Evolutionary conservation across 2,888 invertebrate genomes (phyloP), one percentile per base, ranked within the genome.

Genomic region (Metacarcinus magister): DNA sequence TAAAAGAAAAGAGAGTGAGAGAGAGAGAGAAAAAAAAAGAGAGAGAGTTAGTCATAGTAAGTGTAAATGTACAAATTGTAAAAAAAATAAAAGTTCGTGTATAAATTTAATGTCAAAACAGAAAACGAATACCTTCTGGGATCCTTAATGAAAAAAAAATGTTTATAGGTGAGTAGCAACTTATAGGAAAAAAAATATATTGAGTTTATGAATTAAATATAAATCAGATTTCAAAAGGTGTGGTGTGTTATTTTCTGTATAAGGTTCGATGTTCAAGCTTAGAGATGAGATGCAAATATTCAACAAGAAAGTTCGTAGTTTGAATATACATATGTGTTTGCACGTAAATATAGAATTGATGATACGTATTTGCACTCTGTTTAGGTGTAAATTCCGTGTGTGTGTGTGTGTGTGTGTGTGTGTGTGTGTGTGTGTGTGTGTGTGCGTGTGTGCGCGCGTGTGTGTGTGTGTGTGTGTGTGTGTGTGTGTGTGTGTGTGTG

Each of bases 381-480:
- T 7, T 75, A n/a, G n/a, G 54, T 54, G 54, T 54, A 54, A 54
- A 54, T 54, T 54, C 54, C 54, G 0, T 67, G 67, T 67, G 67
- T 67, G 67, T 23, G 67, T 67, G 67, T 67, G 67, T 67, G 67
- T 23, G 67, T 67, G 67, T 67, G 67, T 67, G 67, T 67, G 67
- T 67, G 67, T 67, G 67, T 67, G 67, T 67, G 67, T 67, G 67
- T 67, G 67, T 67, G 67, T 67, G 67, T 67, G 67, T 67, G 67
- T 67, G 67, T 67, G 67, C 7, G 67, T 67, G 67, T 67, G 67
- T 67, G 67, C 7, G 67, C 7, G 19, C 16, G 54, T 54, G 54
- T 54, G 54, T 3, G 54, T 54, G 54, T 54, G 19, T 67, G 19
- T 67, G 19, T 67, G 19, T 67, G 19, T 67, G 19, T 67, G 19